A percentile compares a stretch with the other conserved stretches of the same genome.
These are phyloP conservation scores for Nycticebus coucang DNA, from an alignment of 2,113 vertebrate species.

Conservation along the genomic window DNA sequence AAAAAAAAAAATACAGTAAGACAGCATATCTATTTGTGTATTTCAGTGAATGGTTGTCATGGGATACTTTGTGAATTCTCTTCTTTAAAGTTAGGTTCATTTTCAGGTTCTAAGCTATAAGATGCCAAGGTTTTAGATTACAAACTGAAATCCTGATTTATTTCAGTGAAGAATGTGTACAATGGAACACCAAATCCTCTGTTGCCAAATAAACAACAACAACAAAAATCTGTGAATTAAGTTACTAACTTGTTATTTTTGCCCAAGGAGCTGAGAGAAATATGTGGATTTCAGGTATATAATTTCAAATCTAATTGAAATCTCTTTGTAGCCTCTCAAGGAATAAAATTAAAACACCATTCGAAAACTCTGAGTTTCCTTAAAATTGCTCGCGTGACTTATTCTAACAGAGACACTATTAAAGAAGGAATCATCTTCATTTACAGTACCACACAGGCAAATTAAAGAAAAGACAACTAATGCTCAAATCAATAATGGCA, in stretches of 20 bases:
- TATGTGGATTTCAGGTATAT: slow-evolving; percentile 83
- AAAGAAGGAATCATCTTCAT: slow-evolving; percentile 80
- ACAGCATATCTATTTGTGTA: slow-evolving; percentile 40
- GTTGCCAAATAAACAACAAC: slow-evolving; percentile 30
- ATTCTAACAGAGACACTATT: slow-evolving; percentile 59
- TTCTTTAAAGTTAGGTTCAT: slow-evolving; percentile 67
- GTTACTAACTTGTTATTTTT: slow-evolving; percentile 85
- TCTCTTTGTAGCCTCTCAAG: slow-evolving; percentile 76
- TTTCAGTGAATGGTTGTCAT: slow-evolving; percentile 20
- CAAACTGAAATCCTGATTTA: slow-evolving; percentile 79
- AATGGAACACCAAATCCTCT: slow-evolving; percentile 66
- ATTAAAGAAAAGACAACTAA: slow-evolving; percentile 80
- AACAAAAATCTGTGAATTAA: slow-evolving; percentile 79
- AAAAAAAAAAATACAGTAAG: slow-evolving; percentile 52
- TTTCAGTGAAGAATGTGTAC: slow-evolving; percentile 77
- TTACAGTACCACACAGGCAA: slow-evolving; percentile 70
- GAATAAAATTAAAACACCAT: slow-evolving; percentile 79
- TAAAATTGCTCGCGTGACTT: slow-evolving; percentile 83
- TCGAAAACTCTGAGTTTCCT: slow-evolving; percentile 81
- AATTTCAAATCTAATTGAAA: slow-evolving; percentile 87
- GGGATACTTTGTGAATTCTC: slow-evolving; percentile 24
- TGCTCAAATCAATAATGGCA: slow-evolving; percentile 78
- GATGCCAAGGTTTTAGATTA: slow-evolving; percentile 41
- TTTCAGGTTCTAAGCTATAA: slow-evolving; percentile 50
- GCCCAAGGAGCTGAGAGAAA: slow-evolving; percentile 85